Evolutionary conservation across 2,888 invertebrate genomes (phyloP), one percentile per base, ranked within the genome.

Genomic region (Drosophila flavopinicola): DNA sequence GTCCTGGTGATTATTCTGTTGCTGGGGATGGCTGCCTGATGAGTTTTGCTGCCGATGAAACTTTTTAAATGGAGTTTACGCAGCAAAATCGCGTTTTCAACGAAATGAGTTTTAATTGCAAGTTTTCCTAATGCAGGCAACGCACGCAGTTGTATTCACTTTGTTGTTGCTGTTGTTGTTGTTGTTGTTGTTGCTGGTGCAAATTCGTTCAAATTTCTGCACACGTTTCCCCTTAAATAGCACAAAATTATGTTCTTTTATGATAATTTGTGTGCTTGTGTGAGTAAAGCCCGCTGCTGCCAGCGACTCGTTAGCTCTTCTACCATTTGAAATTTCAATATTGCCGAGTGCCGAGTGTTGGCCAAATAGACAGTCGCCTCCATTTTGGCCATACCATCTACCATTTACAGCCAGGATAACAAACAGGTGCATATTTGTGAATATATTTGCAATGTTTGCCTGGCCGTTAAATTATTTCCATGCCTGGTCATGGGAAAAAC

Each of bases 51-150:
- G 76, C 39, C 60, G 61, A 60, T 66, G 66, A 78, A 78, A 75
- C 51, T 75, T 63, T 73, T 78, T 68, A 84, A 86, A 85, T 79
- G 78, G 71, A 85, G 80, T 86, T 86, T 78, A 60, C 73, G 75
- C 70, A 72, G 65, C 67, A 68, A 85, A 78, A 87, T 83, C 86
- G 87, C 77, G 65, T 85, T 83, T 87, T 65, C 84, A 72, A 63
- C 85, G 75, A 78, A 84, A 85, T 85, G 85, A 85, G 88, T 88
- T 85, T 85, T 85, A 88, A 85, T 85, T 88, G 85, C 85, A 75
- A 85, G 69, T 77, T 85, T 74, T 80, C 68, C 85, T 86, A 88
- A 88, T 83, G 87, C 83, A 57, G 65, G 39, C 76, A 58, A 60
- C 84, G 51, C 86, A 74, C 79, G 68, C 75, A 72, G 38, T 41